These are phyloP conservation scores for Phylloscopus whistleri DNA, from an alignment of 2,113 vertebrate genomes.

Conservation along the genomic window DNA sequence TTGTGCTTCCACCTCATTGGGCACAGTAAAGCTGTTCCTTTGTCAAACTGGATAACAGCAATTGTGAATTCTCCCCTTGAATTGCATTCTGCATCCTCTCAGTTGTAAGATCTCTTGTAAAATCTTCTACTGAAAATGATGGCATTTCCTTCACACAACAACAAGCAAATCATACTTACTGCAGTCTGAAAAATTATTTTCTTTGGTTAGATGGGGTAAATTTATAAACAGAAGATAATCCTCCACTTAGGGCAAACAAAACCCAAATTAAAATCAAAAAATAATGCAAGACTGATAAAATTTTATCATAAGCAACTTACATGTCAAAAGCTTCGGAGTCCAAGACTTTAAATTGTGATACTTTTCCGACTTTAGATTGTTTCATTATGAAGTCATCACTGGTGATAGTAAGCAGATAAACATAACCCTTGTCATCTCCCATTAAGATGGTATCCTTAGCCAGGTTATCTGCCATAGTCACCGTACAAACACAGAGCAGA, in stretches of 20 bases:
- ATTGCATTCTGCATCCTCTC: not conserved
- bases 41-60: not conserved
- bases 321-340: conserved; percentile 67
- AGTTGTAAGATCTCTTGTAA: not conserved
- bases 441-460: conserved; percentile 68
- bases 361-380: conserved; percentile 51
- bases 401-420: conserved; percentile 66
- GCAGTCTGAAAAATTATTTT: not conserved
- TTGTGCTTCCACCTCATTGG: not conserved
- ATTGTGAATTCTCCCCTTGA: not conserved
- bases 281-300: not conserved
- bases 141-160: not conserved
- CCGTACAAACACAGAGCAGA: conserved; percentile 66
- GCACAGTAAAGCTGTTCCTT: not conserved
- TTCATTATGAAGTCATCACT: conserved; percentile 67
- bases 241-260: not conserved
- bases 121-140: not conserved
- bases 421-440: conserved; percentile 74
- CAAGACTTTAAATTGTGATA: conserved; percentile 37
- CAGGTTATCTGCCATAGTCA: conserved; percentile 18
- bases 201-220: not conserved
- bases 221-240: not conserved
- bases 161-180: not conserved
- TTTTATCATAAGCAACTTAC: conserved; percentile 32
- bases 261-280: not conserved